Conservation (phyloP, 2,888 invertebrate species). For the Pinctada fucata region DNA sequence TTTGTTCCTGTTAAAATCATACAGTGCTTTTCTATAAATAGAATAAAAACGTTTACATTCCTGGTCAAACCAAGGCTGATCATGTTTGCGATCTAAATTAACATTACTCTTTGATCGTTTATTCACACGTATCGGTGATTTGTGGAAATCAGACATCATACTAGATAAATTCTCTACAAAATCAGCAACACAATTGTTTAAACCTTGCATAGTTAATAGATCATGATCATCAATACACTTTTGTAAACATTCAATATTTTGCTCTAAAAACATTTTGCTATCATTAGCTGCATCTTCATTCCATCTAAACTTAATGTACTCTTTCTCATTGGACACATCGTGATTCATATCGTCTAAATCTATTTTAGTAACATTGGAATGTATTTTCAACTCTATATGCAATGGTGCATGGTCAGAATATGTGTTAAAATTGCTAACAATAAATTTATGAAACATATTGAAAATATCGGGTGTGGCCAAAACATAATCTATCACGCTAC, state of each 20-base stretch:
- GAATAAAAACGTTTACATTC: not conserved
- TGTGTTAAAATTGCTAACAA: not conserved
- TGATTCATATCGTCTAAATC: not conserved
- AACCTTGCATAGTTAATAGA: too few relatives aligned
- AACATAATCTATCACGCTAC: constrained; percentile 17
- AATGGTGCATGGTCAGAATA: not conserved
- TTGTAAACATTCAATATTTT: too few relatives aligned
- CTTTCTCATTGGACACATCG: not conserved
- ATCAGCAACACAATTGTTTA: too few relatives aligned
- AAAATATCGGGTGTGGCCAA: not conserved
- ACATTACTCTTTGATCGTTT: not conserved
- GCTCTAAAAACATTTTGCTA: too few relatives aligned
- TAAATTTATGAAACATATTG: not conserved
- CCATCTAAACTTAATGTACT: not conserved
- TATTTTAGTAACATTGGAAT: not conserved
- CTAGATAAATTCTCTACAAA: too few relatives aligned
- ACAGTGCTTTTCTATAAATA: not conserved
- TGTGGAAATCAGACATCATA: not conserved
- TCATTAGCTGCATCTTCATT: too few relatives aligned
- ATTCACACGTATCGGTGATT: not conserved
- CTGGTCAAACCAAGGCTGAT: not conserved
- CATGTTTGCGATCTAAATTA: not conserved
- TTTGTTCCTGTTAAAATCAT: not conserved
- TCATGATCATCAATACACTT: too few relatives aligned
- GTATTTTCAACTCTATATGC: constrained; percentile 2